These are phyloP conservation scores for Drosophila leontia DNA, from an alignment of 1,140 invertebrate species.

Conservation along the genomic window DNA sequence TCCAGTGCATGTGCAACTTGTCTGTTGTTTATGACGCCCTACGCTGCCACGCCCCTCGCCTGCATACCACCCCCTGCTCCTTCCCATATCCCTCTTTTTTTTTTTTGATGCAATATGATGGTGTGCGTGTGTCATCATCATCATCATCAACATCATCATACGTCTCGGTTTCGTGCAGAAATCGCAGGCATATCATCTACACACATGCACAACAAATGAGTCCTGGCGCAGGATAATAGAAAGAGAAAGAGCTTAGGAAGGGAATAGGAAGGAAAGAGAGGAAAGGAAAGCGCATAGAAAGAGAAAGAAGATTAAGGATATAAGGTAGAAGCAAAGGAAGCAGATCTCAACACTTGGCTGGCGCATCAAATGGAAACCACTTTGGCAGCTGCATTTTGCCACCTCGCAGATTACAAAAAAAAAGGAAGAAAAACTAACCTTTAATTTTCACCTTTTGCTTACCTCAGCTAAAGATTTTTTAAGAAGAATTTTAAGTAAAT, in stretches of 20 bases:
- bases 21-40: slow-evolving; percentile 79
- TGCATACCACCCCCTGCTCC: not conserved
- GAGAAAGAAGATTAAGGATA: slow-evolving; percentile 16
- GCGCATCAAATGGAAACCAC: slow-evolving; percentile 38
- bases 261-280: not conserved
- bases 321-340: slow-evolving; percentile 11
- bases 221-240: slow-evolving; percentile 6
- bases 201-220: slow-evolving; percentile 56
- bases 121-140: slow-evolving; percentile 54
- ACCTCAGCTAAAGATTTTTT: slow-evolving; percentile 1
- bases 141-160: slow-evolving; percentile 82
- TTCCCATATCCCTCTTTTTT: not conserved
- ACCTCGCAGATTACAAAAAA: slow-evolving; percentile 6
- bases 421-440: slow-evolving; percentile 6
- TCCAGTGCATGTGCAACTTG: slow-evolving; percentile 79
- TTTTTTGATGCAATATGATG: slow-evolving; percentile 16
- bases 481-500: not conserved
- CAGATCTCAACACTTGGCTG: slow-evolving; percentile 41
- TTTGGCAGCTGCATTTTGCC: slow-evolving; percentile 31
- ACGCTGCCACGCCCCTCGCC: slow-evolving; percentile 13
- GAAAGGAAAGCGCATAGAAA: slow-evolving; percentile 6
- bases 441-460: slow-evolving; percentile 18
- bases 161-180: slow-evolving; percentile 74
- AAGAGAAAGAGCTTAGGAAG: not conserved
- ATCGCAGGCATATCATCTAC: slow-evolving; percentile 76